Evolutionary conservation across 2,888 invertebrate genomes (phyloP).

Genomic region (Apodemia mormo): DNA sequence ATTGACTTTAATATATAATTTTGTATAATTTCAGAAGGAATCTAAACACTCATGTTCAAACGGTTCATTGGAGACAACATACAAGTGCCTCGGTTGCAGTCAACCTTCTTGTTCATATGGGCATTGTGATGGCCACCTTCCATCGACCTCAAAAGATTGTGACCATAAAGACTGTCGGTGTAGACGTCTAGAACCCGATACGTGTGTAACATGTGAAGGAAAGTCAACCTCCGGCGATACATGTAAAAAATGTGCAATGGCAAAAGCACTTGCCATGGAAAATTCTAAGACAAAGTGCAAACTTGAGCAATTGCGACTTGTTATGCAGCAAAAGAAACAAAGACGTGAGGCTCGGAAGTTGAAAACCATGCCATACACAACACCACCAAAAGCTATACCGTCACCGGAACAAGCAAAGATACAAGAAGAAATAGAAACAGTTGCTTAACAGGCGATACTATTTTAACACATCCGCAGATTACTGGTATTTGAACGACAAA

Average conservation of each 20-base stretch:
- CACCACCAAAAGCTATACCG: slow-evolving; percentile 88
- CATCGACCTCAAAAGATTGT: slow-evolving; percentile 46
- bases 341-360: slow-evolving; percentile 89
- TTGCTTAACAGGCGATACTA: slow-evolving; percentile 57
- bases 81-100: slow-evolving; percentile 57
- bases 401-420: slow-evolving; percentile 93
- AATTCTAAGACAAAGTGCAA: slow-evolving; percentile 92
- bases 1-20: background rate
- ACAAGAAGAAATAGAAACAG: slow-evolving; percentile 85
- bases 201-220: slow-evolving; percentile 49
- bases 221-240: slow-evolving; percentile 45
- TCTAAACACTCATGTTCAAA: slow-evolving; percentile 57
- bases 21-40: slow-evolving; percentile 44
- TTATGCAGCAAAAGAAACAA: slow-evolving; percentile 94
- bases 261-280: slow-evolving; percentile 83
- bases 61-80: slow-evolving; percentile 47
- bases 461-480: slow-evolving; percentile 22
- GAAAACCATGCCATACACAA: slow-evolving; percentile 84
- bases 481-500: slow-evolving; percentile 8
- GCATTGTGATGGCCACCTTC: slow-evolving; percentile 62
- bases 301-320: slow-evolving; percentile 91
- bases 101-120: slow-evolving; percentile 60
- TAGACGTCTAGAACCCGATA: slow-evolving; percentile 46
- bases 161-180: slow-evolving; percentile 49
- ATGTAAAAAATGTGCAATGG: slow-evolving; percentile 74